These are phyloP conservation scores for Poliocrania exsul DNA, from an alignment of 2,797 vertebrate genomes.

Conservation along the genomic window DNA sequence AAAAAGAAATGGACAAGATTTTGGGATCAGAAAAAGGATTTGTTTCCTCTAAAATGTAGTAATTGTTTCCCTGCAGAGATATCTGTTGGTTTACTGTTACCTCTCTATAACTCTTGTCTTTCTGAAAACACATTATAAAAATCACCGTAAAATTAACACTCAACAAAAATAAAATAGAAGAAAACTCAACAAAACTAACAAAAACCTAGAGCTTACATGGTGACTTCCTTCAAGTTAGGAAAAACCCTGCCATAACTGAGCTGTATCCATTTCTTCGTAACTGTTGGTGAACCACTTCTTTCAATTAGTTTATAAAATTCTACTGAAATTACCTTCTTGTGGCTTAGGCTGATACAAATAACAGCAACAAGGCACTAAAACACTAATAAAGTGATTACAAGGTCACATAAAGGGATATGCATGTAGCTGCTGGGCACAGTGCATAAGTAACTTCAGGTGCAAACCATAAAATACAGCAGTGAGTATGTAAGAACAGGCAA, in stretches of 20 bases:
- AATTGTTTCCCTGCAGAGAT: not conserved
- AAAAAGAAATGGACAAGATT: not conserved
- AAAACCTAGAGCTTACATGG: not conserved
- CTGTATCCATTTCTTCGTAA: not conserved
- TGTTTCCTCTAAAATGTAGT: not conserved
- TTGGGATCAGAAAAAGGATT: not conserved
- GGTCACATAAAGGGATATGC: conserved; percentile 79
- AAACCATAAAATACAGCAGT: conserved; percentile 68
- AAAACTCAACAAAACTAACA: not conserved
- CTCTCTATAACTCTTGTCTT: not conserved
- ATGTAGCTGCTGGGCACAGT: conserved; percentile 62
- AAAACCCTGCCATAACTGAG: not conserved
- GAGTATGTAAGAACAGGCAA: not conserved
- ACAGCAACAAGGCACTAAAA: conserved; percentile 68
- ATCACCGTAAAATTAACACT: not conserved
- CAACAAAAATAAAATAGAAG: not conserved
- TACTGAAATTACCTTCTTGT: conserved; percentile 55
- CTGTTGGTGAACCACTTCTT: conserved; percentile 26
- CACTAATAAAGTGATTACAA: conserved; percentile 78
- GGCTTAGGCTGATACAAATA: conserved; percentile 66
- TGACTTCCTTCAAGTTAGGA: not conserved
- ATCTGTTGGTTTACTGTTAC: not conserved
- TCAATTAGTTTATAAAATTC: conserved; percentile 50
- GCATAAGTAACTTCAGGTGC: conserved; percentile 71
- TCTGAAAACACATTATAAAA: not conserved